These are phyloP conservation scores for Branchellion lobata DNA, from an alignment of 2,888 invertebrate species.

Conservation along the genomic window DNA sequence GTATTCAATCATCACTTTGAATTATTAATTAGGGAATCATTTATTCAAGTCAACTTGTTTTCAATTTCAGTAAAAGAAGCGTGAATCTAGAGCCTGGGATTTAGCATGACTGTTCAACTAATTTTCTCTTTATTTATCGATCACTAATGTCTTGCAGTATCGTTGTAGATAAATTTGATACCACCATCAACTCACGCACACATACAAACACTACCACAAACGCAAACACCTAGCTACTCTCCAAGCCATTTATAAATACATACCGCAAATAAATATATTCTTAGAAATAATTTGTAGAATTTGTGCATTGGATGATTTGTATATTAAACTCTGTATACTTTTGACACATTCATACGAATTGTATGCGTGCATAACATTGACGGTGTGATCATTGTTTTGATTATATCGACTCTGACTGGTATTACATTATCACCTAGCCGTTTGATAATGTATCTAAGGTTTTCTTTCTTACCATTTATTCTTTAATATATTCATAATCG, in stretches of 20 bases:
- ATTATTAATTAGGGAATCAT: too few relatives aligned
- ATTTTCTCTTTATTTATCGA: not conserved
- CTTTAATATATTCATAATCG: not conserved
- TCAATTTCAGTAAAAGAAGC: not conserved
- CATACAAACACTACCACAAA: not conserved
- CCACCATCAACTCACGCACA: not conserved
- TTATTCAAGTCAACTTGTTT: not conserved
- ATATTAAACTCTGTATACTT: slow-evolving; percentile 1
- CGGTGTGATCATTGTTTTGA: not conserved
- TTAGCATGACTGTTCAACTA: not conserved
- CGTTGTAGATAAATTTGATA: slow-evolving; percentile 17
- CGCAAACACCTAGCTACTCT: not conserved
- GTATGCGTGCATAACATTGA: not conserved
- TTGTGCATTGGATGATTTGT: slow-evolving; percentile 7
- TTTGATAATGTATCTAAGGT: not conserved
- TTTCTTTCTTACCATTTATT: not conserved
- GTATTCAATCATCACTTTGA: too few relatives aligned
- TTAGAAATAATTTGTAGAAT: slow-evolving; percentile 10
- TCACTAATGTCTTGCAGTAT: slow-evolving; percentile 7
- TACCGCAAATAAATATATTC: not conserved
- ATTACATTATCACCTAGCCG: not conserved
- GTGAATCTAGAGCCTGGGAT: not conserved
- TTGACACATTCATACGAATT: not conserved
- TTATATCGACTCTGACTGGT: slow-evolving; percentile 4
- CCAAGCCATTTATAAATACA: not conserved